Evolutionary conservation across 1,140 invertebrate species (phyloP).

Genomic region (Manduca sexta): DNA sequence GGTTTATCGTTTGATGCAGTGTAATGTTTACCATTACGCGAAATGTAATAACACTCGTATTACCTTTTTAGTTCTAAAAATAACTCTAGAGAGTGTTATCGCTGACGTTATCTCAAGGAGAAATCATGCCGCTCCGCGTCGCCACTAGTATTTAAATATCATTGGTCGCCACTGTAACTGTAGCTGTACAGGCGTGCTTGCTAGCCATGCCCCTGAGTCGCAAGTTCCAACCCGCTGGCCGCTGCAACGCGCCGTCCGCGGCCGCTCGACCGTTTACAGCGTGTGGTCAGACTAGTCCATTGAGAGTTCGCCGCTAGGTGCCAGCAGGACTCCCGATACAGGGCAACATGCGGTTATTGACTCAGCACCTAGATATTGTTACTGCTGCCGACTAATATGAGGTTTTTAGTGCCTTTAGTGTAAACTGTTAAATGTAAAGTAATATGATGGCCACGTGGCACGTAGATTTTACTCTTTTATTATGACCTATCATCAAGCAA

Average conservation of each 20-base stretch:
- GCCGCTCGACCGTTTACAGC: not conserved
- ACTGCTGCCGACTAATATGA: not conserved
- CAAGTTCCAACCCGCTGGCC: no score
- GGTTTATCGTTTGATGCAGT: not conserved
- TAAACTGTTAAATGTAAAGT: no score
- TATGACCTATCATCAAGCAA: no score
- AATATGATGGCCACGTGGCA: not conserved
- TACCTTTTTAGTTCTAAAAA: conserved; percentile 70
- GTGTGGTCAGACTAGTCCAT: conserved; percentile 5
- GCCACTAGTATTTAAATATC: no score
- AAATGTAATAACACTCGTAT: conserved; percentile 35
- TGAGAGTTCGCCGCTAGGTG: conserved; percentile 4
- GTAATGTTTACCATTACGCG: conserved; percentile 19
- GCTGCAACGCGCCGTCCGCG: conserved; percentile 4
- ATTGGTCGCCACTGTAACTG: no score
- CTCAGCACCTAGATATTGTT: conserved; percentile 9
- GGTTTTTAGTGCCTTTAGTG: not conserved
- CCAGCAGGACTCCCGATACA: conserved; percentile 4
- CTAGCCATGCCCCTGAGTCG: no score
- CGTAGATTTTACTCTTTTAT: not conserved
- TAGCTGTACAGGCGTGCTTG: conserved; percentile 19
- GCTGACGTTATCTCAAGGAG: conserved; percentile 67
- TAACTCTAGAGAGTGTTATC: conserved; percentile 60
- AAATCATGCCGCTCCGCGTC: conserved; percentile 38
- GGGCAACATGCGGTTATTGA: conserved; percentile 19